Evolutionary conservation across 2,113 vertebrate species (phyloP).

Genomic region (Lycaon pictus): DNA sequence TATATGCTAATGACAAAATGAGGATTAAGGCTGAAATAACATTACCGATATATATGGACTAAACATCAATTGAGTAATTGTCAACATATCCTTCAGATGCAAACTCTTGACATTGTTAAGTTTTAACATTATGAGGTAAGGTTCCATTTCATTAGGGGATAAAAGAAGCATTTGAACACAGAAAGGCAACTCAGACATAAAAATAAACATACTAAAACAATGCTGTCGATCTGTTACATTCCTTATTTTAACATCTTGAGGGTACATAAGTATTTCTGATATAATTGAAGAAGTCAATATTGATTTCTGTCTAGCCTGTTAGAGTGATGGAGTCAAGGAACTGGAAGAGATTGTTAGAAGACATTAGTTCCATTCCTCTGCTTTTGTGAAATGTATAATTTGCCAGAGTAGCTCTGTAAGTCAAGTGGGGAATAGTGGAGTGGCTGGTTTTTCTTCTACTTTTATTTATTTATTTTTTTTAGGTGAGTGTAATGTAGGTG

Average conservation of each 20-base stretch:
- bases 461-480: neutral
- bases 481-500: neutral
- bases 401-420: neutral
- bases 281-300: neutral
- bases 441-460: neutral
- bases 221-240: neutral
- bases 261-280: neutral
- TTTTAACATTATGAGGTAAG: neutral
- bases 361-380: neutral
- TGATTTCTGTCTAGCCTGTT: neutral
- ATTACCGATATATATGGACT: neutral
- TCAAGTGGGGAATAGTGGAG: fast-evolving
- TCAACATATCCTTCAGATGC: neutral
- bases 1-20: neutral
- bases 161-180: neutral
- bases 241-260: neutral
- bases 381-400: neutral
- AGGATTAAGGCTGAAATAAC: neutral
- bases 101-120: neutral
- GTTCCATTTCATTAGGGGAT: neutral
- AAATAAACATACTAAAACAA: neutral
- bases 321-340: neutral
- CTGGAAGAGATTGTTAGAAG: neutral
- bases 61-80: neutral
- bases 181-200: neutral